Evolutionary conservation across 1,140 invertebrate genomes (phyloP).

Genomic region (Polyergus mexicanus): DNA sequence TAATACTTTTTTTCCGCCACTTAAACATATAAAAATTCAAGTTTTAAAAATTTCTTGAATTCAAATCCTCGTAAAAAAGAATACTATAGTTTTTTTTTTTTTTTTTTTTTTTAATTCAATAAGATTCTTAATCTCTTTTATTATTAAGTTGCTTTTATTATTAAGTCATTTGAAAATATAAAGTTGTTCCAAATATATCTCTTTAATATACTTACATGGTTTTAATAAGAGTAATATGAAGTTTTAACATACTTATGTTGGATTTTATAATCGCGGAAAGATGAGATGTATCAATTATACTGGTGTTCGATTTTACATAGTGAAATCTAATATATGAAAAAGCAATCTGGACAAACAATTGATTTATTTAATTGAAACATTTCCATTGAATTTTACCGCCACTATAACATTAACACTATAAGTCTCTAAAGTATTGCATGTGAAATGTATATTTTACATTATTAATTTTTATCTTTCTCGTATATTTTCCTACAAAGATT

Average conservation of each 20-base stretch:
- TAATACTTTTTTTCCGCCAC: not conserved
- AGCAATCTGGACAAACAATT: not conserved
- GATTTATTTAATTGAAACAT: constrained; percentile 40
- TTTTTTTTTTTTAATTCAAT: not conserved
- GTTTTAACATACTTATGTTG: not conserved
- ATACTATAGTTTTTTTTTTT: not conserved
- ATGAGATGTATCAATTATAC: not conserved
- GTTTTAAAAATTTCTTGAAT: not conserved
- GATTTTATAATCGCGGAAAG: not conserved
- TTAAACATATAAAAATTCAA: not conserved
- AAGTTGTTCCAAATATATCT: not conserved
- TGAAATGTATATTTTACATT: not conserved
- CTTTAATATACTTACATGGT: not conserved
- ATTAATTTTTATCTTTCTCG: constrained; percentile 5
- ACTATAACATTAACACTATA: not conserved
- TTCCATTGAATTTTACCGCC: not conserved
- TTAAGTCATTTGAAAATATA: not conserved
- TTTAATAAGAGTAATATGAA: not conserved
- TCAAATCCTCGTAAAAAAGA: no score
- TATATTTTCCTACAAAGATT: not conserved
- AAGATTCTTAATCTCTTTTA: not conserved
- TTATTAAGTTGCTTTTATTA: not conserved
- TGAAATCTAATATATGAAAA: not conserved
- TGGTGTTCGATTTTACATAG: not conserved
- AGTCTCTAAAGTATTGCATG: constrained; percentile 10